Evolutionary conservation across 2,797 vertebrate genomes (phyloP), one percentile per base, ranked within the genome.

Genomic region (Balearica regulorum): DNA sequence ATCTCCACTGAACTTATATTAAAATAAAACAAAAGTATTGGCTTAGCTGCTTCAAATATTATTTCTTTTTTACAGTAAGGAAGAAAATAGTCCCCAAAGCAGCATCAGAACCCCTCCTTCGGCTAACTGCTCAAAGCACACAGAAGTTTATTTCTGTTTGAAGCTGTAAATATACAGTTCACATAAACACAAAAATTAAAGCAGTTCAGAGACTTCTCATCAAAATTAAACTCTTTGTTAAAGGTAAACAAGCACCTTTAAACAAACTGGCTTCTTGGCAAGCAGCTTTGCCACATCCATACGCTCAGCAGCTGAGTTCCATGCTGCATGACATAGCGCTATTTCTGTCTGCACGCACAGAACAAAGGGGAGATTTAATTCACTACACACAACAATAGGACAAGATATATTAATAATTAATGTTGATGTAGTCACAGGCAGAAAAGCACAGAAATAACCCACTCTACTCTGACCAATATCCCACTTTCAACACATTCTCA

Each of bases 271-370:
- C 35, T 61, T 55, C 61, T 54, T 48, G 24, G 31, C 54, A 62
- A 49, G 55, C 31, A 66, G 79, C 35, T 65, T 37, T 81, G 76
- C 44, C 20, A n/a, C 49, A 25, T 29, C 9, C 43, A 10, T 7
- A 24, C 33, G 11, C 19, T 21, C 28, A 26, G 55, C 61, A 79
- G 61, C 39, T 25, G 20, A 41, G 46, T 41, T 70, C 51, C 21
- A 1, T 11, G 22, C 14, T 20, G 10, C 22, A 3, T 5, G 10
- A 33, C 19, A 9, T 12, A 48, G 2, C 1, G 2, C 43, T 79
- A 9, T 33, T 70, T 60, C 73, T 35, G 28, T 21, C 44, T 22
- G 46, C 1, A 0, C 11, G 29, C 41, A 37, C 60, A 41, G 26
- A 53, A 21, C 26, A 51, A 49, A 49, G 24, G n/a, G 35, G 28